These are phyloP conservation scores for Podargus strigoides DNA, from an alignment of 2,797 vertebrate genomes.

Conservation along the genomic window DNA sequence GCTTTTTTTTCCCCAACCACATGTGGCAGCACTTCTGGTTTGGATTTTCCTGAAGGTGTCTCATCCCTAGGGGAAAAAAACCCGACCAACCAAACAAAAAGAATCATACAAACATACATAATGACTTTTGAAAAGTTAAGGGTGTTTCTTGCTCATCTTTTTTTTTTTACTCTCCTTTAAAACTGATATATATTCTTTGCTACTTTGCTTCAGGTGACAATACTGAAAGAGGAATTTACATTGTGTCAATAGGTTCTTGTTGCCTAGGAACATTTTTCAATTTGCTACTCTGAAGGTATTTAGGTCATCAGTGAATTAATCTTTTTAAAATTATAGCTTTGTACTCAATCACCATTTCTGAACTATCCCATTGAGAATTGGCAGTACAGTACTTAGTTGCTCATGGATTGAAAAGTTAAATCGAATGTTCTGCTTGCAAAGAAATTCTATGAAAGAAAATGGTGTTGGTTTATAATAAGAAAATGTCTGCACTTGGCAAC, in stretches of 20 bases:
- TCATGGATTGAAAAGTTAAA: conserved; percentile 25
- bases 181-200: neutral
- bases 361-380: conserved; percentile 17
- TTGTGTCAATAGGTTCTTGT: conserved; percentile 38
- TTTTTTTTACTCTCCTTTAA: neutral
- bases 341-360: conserved; percentile 33
- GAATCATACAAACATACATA: neutral
- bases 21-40: neutral
- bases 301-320: conserved; percentile 67
- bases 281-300: conserved; percentile 56
- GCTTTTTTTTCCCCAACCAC: neutral
- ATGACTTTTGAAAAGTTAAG: neutral
- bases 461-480: neutral
- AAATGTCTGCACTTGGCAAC: neutral
- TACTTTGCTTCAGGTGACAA: neutral
- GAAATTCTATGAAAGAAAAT: conserved; percentile 14
- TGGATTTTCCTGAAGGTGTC: neutral
- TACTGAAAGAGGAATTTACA: conserved; percentile 18
- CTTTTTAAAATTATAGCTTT: conserved; percentile 53
- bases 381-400: neutral
- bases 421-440: conserved; percentile 23
- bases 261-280: conserved; percentile 60
- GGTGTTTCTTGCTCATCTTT: neutral
- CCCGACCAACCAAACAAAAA: neutral
- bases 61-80: neutral